Base-by-base conservation (phyloP, 2,888 invertebrate species). In the Melieria picta region DNA sequence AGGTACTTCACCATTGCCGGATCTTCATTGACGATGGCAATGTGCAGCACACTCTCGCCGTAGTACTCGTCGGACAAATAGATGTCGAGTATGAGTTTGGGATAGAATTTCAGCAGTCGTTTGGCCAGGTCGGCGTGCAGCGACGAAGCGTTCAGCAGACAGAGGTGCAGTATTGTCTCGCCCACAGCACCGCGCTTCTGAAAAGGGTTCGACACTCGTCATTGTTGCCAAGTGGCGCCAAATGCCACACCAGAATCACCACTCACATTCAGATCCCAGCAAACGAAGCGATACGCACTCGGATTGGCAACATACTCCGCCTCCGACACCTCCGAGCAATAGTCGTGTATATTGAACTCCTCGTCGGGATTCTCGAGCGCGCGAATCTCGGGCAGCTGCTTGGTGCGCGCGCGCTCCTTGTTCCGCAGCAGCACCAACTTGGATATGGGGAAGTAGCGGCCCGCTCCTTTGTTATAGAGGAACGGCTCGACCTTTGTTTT, bases 21-120 rank as follows among this genome's bases (percentile, higher is more conserved):
- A 84, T 99, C 99, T 85, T 99, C 99, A 87, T 99, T 99, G 0
- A 98, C 98, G 78, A 99, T 98, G 4, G 98, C 98, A 85, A 99
- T 97, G 84, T 99, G 99, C 2, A 99, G 89, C 0, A 96, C 95
- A 83, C 94, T 97, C 85, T 98, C 98, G 2, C 98, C 99, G 83
- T 97, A 99, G 86, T 98, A 99, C 87, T 99, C 99, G 82, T 99
- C 99, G 64, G 93, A 93, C 88, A 96, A 93, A 86, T 98, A 99
- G 78, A 97, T 94, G 83, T 99, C 99, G 83, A 97, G 94, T 81
- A 99, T 96, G 30, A 99, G 90, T 84, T 96, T 96, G 0, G 99
- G 99, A 88, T 96, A 99, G 84, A 95, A 94, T 65, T 94, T 90
- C 7, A 99, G 88, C 45, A 99, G 89, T 71, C 98, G 89, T 87